Percentiles rank a stretch among this genome's conserved stretches.
These are phyloP conservation scores for Rhynchonema sp. DNA, from an alignment of 2,888 invertebrate species.

Conservation along the genomic window DNA sequence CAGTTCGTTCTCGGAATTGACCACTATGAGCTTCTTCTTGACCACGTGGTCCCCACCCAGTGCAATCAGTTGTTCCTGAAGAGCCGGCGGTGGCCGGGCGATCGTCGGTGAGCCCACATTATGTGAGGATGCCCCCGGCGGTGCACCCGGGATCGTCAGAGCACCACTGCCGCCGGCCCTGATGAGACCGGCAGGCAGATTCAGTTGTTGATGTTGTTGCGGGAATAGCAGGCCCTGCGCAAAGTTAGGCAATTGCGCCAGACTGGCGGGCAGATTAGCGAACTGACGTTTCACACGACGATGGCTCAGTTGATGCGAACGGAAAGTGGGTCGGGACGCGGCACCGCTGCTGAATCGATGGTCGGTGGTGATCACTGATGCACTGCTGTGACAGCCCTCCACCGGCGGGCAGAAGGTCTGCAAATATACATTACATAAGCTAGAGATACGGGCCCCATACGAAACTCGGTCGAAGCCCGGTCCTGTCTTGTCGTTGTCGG, in stretches of 20 bases:
- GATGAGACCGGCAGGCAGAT: background rate
- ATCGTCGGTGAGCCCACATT: too few relatives aligned
- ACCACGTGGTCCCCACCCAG: slow-evolving; percentile 25
- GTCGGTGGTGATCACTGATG: slow-evolving; percentile 13
- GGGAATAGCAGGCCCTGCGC: background rate
- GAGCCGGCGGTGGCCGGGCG: slow-evolving; percentile 3
- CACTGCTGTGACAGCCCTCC: slow-evolving; percentile 18
- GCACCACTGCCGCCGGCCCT: background rate
- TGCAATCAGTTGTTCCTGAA: slow-evolving; percentile 20
- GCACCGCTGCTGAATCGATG: slow-evolving; percentile 20
- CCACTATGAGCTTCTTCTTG: slow-evolving; percentile 20
- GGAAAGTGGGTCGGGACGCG: slow-evolving; percentile 11
- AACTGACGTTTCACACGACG: background rate
- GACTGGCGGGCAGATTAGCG: background rate
- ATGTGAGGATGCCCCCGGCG: too few relatives aligned
- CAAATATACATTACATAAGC: background rate
- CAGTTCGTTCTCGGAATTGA: slow-evolving; percentile 25
- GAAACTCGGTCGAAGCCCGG: too few relatives aligned
- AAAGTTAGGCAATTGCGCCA: background rate
- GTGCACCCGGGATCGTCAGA: too few relatives aligned
- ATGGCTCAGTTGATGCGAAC: background rate
- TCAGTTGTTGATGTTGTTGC: slow-evolving; percentile 4
- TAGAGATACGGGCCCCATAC: too few relatives aligned
- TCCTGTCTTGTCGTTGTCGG: too few relatives aligned
- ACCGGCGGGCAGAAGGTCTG: slow-evolving; percentile 14